Evolutionary conservation across 2,888 invertebrate genomes (phyloP).

Genomic region (Perizoma flavofasciatum): DNA sequence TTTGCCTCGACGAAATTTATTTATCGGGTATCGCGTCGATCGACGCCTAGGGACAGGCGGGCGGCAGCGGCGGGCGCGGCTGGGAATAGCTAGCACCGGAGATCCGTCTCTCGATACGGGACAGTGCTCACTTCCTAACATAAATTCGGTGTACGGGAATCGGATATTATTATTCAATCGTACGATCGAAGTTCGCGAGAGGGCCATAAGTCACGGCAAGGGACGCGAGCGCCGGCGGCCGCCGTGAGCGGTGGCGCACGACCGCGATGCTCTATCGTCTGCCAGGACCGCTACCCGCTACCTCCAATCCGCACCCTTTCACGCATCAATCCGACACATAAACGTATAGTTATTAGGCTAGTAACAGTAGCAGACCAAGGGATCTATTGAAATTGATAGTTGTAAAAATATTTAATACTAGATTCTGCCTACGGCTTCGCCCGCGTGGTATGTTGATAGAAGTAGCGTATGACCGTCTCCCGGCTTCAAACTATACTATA

Average conservation of each 20-base stretch:
- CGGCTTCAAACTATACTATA: no score
- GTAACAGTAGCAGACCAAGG: no score
- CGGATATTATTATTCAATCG: slow-evolving; percentile 84
- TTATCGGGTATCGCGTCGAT: slow-evolving; percentile 69
- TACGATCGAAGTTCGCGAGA: slow-evolving; percentile 80
- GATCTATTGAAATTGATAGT: no score
- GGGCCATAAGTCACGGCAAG: slow-evolving; percentile 81
- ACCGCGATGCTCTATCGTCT: slow-evolving; percentile 76
- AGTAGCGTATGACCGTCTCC: no score
- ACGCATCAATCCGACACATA: slow-evolving; percentile 24
- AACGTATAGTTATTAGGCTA: background rate
- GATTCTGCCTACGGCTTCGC: no score
- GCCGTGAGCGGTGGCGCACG: slow-evolving; percentile 82
- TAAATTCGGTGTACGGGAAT: slow-evolving; percentile 82
- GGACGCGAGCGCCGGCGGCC: slow-evolving; percentile 80
- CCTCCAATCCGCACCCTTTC: slow-evolving; percentile 34
- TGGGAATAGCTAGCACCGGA: slow-evolving; percentile 66
- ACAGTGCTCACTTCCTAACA: slow-evolving; percentile 81
- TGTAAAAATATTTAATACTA: no score
- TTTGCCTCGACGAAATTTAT: slow-evolving; percentile 57
- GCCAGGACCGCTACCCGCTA: slow-evolving; percentile 63
- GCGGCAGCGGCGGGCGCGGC: slow-evolving; percentile 43
- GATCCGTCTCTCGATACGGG: slow-evolving; percentile 74
- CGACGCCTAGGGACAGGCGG: slow-evolving; percentile 62
- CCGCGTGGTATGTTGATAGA: no score